A percentile compares a stretch with the other conserved stretches of the same genome.
Evolutionary conservation across 2,113 vertebrate species (phyloP).

Genomic region (Cyphomyrus plagiostoma): DNA sequence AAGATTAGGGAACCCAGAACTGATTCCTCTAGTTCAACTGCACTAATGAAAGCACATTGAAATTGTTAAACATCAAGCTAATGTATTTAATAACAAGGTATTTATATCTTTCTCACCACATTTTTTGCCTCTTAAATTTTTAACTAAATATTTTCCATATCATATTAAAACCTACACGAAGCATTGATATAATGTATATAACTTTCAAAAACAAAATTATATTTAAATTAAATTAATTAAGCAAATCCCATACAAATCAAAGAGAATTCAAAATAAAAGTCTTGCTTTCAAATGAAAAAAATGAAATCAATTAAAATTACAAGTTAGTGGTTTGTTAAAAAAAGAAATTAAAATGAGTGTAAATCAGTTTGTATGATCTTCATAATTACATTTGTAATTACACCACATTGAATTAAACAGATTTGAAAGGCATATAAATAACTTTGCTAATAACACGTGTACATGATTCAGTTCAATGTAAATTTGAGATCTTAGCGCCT

Average conservation of each 20-base stretch:
- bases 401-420: background rate
- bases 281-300: background rate
- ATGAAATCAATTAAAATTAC: background rate
- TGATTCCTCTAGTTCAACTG: background rate
- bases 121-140: background rate
- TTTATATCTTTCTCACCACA: background rate
- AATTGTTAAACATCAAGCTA: background rate
- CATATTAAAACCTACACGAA: background rate
- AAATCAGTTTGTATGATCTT: slow-evolving; percentile 5
- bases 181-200: background rate
- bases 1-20: slow-evolving; percentile 1
- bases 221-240: background rate
- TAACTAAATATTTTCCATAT: background rate
- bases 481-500: background rate
- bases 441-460: background rate
- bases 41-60: background rate
- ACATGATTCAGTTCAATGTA: background rate
- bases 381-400: background rate
- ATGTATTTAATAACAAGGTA: background rate
- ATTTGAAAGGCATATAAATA: slow-evolving; percentile 2
- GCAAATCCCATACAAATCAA: background rate
- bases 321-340: background rate
- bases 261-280: background rate
- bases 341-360: background rate
- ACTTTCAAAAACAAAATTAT: background rate